Evolutionary conservation across 2,113 vertebrate species (phyloP), one percentile per base, ranked within the genome.

Genomic region (Calidris pygmaea): DNA sequence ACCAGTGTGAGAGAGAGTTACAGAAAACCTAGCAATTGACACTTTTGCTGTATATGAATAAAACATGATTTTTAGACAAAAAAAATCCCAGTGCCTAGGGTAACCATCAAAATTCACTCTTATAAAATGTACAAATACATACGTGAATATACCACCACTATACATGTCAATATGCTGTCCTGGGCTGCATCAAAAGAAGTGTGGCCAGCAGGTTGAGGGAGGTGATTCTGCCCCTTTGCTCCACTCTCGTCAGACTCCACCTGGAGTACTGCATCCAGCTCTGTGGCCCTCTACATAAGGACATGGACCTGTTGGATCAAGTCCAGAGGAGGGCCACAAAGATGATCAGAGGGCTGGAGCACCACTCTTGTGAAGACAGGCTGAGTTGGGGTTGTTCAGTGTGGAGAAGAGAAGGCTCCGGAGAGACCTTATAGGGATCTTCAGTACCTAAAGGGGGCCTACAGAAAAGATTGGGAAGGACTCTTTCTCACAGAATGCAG

Each of bases 11-110:
- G 27, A 86, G 47, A n/a, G 17, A 87, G 47, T 75, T 95, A 95
- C 60, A 89, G 72, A 95, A 96, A 96, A 95, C 23, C n/a, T 62
- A 37, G 34, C 60, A 13, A 78, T 65, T 87, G 56, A 93, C 34
- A 16, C 1, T 74, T 68, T 18, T 52, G 15, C 3, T 47, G 41
- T 68, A 52, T 47, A 45, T 86, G 30, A 96, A 52, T 43, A 65
- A 66, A 82, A 81, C 7, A 55, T 3, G 1, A 27, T 14, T 84
- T 94, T 93, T 59, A 92, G 59, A 62, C n/a, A 21, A 87, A 82
- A 85, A 81, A 75, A 22, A 48, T 23, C 1, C 12, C 27, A 50
- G 30, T 1, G 7, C 12, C 62, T 70, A 34, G 8, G 11, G 13
- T 43, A 81, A 52, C 43, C 20, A 68, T 30, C 5, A 2, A 50